These are phyloP conservation scores for Coelopa pilipes DNA, from an alignment of 2,888 invertebrate genomes.

Conservation along the genomic window DNA sequence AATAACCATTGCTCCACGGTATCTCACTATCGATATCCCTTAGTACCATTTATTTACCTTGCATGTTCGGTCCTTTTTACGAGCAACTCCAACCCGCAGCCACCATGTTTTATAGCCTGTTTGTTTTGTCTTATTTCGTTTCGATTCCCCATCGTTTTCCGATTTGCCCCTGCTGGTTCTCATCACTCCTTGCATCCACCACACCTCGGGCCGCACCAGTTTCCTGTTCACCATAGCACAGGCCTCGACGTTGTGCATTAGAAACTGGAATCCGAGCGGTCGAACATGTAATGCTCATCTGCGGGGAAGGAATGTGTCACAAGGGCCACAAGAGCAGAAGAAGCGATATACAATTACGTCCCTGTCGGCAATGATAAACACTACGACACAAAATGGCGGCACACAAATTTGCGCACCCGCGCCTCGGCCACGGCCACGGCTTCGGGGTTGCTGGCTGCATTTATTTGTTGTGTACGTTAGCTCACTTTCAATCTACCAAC, in stretches of 20 bases:
- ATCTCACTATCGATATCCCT: background rate
- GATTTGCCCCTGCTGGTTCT: background rate
- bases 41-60: conserved; percentile 1
- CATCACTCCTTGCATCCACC: background rate
- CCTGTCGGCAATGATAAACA: conserved; percentile 18
- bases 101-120: conserved; percentile 16
- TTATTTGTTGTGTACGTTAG: background rate
- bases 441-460: background rate
- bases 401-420: background rate
- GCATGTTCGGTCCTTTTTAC: conserved; percentile 17
- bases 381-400: conserved; percentile 22
- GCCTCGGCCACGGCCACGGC: background rate
- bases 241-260: conserved; percentile 6
- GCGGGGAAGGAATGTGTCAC: conserved; percentile 12
- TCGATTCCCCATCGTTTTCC: background rate
- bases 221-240: conserved; percentile 25
- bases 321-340: background rate
- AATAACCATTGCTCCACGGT: conserved; percentile 6
- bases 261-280: background rate
- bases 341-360: background rate
- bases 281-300: conserved; percentile 19
- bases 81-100: background rate
- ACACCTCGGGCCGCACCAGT: background rate
- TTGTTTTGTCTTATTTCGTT: background rate
- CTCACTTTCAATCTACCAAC: background rate